Evolutionary conservation across 1,140 invertebrate species (phyloP), one percentile per base, ranked within the genome.

Genomic region (Leptinotarsa lineolata): DNA sequence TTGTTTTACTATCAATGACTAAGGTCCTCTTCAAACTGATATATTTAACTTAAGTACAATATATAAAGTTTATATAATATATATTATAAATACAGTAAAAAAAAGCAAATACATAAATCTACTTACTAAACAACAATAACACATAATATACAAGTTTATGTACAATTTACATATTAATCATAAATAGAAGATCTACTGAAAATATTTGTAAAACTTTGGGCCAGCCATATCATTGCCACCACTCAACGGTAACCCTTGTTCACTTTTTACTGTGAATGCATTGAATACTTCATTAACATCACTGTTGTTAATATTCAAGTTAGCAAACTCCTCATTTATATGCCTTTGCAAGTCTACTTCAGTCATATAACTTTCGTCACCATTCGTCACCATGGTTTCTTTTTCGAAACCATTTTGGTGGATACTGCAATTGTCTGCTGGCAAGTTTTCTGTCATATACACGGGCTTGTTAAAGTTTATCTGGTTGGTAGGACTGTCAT

Each of bases 401-500:
- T 75, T 60, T 2, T 39, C 30, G 6, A 63, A 22, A 59, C 64
- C 54, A 30, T 72, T 72, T 24, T 72, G 64, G 11, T 61, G 58
- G n/a, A 54, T 18, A 1, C 15, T 15, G 6, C 48, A 12, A 54
- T 54, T 54, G n/a, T 60, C 68, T 22, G 24, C 73, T 60, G 39
- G 68, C 39, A 68, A 24, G 58, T 75, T 72, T 66, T 78, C 77
- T 68, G 71, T 71, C 69, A 82, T 77, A 75, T 81, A 82, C 13
- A 82, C 78, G 6, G 81, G 77, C 68, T 82, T 79, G 64, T 82
- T 80, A 68, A 81, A 78, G 67, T 82, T 82, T 18, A 81, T 81
- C 71, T 81, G 81, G 70, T 82, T 81, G n/a, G 77, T 76, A 15
- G 79, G 81, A 63, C 79, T 82, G 58, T 81, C 78, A 64, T 78